Evolutionary conservation across 1,140 invertebrate genomes (phyloP).

Genomic region (Calephelis nemesis): DNA sequence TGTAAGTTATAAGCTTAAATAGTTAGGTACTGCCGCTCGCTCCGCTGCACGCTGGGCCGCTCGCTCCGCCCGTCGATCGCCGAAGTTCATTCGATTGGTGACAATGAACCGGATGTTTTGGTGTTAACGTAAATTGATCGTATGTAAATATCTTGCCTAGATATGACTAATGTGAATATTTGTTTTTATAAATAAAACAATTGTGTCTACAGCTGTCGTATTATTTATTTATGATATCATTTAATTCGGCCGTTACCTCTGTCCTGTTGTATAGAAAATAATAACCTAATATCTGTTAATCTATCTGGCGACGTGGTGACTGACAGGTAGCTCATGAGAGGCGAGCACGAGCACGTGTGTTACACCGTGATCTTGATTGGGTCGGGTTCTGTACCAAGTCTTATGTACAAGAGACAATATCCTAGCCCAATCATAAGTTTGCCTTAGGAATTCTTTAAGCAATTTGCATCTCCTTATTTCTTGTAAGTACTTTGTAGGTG

Average conservation of each 20-base stretch:
- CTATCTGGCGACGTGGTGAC: too few species aligned
- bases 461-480: too few species aligned
- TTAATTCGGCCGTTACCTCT: neutral
- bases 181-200: slow-evolving; percentile 18
- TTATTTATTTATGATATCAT: neutral
- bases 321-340: too few species aligned
- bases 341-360: too few species aligned
- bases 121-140: neutral
- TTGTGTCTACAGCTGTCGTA: slow-evolving; percentile 2
- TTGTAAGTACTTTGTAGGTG: too few species aligned
- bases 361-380: too few species aligned
- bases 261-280: too few species aligned
- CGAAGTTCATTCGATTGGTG: neutral
- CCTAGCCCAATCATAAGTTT: too few species aligned
- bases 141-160: slow-evolving; percentile 8
- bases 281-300: too few species aligned
- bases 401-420: too few species aligned
- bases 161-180: slow-evolving; percentile 19
- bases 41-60: neutral
- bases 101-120: neutral
- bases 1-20: neutral
- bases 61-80: neutral
- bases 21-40: neutral
- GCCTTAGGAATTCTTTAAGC: too few species aligned
- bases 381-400: too few species aligned